A percentile compares a stretch with the other conserved stretches of the same genome.
Conservation (phyloP, 2,797 vertebrate species). For the Erpetoichthys calabaricus region DNA sequence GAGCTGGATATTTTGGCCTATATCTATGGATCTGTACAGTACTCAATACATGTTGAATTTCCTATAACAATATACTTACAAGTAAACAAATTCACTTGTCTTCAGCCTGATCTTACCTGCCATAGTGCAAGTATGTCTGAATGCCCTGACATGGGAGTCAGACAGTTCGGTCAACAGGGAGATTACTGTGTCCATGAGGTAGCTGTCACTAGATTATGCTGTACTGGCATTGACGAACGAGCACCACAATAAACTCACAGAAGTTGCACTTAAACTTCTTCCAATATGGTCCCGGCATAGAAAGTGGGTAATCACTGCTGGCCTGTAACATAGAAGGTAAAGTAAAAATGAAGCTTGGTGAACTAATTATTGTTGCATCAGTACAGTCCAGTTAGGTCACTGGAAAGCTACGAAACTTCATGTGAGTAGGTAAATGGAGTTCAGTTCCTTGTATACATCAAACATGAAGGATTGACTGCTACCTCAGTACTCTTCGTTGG, state of each 20-base stretch:
- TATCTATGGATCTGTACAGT: too few species aligned
- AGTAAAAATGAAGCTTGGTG: background rate
- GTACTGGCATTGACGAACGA: constrained; percentile 71
- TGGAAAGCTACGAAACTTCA: too few species aligned
- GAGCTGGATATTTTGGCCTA: too few species aligned
- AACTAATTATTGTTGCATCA: too few species aligned
- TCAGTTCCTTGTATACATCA: too few species aligned
- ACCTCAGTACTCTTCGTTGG: too few species aligned
- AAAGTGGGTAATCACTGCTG: constrained; percentile 67
- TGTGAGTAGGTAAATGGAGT: too few species aligned
- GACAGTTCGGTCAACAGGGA: constrained; percentile 73
- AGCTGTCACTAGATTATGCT: constrained; percentile 67
- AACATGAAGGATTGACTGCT: too few species aligned
- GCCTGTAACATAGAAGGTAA: constrained; percentile 37
- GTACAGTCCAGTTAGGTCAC: too few species aligned
- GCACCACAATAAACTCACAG: constrained; percentile 72
- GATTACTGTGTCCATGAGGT: constrained; percentile 70
- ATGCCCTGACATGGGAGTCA: constrained; percentile 65
- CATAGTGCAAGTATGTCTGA: constrained; percentile 81
- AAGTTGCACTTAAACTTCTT: constrained; percentile 78
- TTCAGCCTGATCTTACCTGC: constrained; percentile 48
- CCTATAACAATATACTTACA: too few species aligned
- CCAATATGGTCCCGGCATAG: constrained; percentile 62
- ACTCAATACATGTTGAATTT: too few species aligned
- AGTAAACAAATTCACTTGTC: too few species aligned